Base-by-base conservation (phyloP, 64 coral and sea anemone genomes). In the Montipora sp. region DNA sequence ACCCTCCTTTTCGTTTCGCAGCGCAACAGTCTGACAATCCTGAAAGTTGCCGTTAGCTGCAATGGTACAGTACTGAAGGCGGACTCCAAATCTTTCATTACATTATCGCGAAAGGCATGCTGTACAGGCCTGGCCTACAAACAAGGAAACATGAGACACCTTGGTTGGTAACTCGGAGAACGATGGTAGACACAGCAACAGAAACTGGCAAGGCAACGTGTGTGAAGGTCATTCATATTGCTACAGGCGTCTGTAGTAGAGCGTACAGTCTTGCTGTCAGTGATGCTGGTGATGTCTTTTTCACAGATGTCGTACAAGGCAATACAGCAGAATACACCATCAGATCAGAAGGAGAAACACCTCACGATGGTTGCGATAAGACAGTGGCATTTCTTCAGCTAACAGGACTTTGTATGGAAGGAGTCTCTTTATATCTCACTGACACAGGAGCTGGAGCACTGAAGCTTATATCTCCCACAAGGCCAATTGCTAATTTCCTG, bases 371-470 rank as follows among this genome's bases (percentile, higher is more conserved):
- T 7, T 83, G 80, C 49, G 43, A 83, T 49, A 83, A 51, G 53
- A 83, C 80, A 21, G 80, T 47, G 18, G 45, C 48, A 55, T 83
- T 80, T 68, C 84, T n/a, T n/a, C n/a, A n/a, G n/a, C n/a, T n/a
- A n/a, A n/a, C n/a, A n/a, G n/a, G n/a, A n/a, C n/a, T n/a, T n/a
- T n/a, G n/a, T n/a, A n/a, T n/a, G n/a, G n/a, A n/a, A n/a, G n/a
- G n/a, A n/a, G n/a, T n/a, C n/a, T n/a, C n/a, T 13, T 15, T 87
- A 70, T 50, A 73, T 87, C 15, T 87, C 14, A 87, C 84, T 50
- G 84, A 87, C 84, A 73, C 84, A 10, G 84, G 69, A 69, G 84
- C 84, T 69, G 84, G 59, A 53, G 85, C 47, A n/a, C 23, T 75
- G 49, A 70, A 87, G 49, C 47, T 87, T 13, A 72, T 87, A 20